phyloP scores from a whole-genome alignment of 2,888 invertebrate species.

The Lithophane ornitopus region DNA sequence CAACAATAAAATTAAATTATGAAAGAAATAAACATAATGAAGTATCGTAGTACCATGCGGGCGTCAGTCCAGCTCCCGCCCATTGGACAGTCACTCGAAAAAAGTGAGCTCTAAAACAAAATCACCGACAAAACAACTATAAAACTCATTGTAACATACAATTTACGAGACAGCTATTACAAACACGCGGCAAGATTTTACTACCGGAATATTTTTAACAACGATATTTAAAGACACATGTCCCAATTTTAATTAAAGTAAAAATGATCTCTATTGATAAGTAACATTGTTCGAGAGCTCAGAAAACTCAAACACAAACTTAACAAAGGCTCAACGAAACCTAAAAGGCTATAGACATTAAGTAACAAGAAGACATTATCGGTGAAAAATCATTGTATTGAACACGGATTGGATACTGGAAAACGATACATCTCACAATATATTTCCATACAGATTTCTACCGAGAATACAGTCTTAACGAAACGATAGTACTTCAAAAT shows the following conservation, averaged over 20 bases:
- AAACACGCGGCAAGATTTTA: conserved; percentile 42
- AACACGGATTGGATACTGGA: conserved; percentile 72
- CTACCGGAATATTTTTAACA: conserved; percentile 41
- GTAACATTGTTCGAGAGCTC: conserved; percentile 77
- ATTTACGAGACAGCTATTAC: conserved; percentile 44
- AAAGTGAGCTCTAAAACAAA: conserved; percentile 76
- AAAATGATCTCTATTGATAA: conserved; percentile 38
- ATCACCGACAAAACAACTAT: conserved; percentile 65
- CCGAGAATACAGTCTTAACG: conserved; percentile 80
- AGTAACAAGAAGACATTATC: conserved; percentile 69
- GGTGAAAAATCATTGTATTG: conserved; percentile 65
- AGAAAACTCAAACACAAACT: conserved; percentile 78
- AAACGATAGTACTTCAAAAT: conserved; percentile 78
- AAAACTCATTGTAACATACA: conserved; percentile 55
- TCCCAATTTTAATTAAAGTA: conserved; percentile 26
- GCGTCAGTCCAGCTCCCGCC: conserved; percentile 80
- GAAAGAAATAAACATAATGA: conserved; percentile 46
- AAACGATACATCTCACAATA: conserved; percentile 71
- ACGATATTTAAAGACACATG: conserved; percentile 37
- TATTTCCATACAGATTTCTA: conserved; percentile 74
- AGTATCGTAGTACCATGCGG: conserved; percentile 78
- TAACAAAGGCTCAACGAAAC: conserved; percentile 78
- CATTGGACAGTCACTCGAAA: conserved; percentile 77
- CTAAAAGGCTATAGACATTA: conserved; percentile 74
- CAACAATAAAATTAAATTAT: conserved; percentile 44